Evolutionary conservation across 2,797 vertebrate species (phyloP), one percentile per base, ranked within the genome.

Genomic region (Stomatorhinus walkeri): DNA sequence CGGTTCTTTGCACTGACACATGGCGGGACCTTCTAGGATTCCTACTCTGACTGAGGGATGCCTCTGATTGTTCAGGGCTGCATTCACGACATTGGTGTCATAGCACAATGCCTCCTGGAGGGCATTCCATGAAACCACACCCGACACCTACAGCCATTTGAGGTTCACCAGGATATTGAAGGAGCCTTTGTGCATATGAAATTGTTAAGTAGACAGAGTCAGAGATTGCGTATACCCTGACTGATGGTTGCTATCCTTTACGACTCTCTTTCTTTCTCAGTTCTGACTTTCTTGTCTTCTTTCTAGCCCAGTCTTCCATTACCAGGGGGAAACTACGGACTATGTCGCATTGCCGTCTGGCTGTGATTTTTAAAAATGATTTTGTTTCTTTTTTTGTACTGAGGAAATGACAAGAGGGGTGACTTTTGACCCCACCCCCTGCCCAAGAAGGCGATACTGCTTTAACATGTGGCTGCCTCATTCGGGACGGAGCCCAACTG

Each of bases 391-490:
- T 81, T 92, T 89, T 46, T 76, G 40, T 89, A 87, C 90, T 93
- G 93, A 96, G 96, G 96, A 97, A 97, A 97, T 94, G 94, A 95
- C 96, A 96, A 95, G 93, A 95, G 93, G 93, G 90, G 93, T 95
- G 95, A 95, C 95, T 94, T 91, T 88, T 93, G 93, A 96, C 95
- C 95, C 91, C 90, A 22, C 0, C 0, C 68, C 93, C 83, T 94
- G 24, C 90, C 9, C 52, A 93, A 93, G 94, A 95, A 93, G 94
- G 93, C 90, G 90, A 93, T 92, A 92, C 90, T 88, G 92, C 94
- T 92, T 93, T 94, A 97, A 96, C 97, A 98, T 97, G 95, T 97
- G 97, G 96, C 95, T 89, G 12, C 92, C 95, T 96, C 95, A 93
- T 96, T 95, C 94, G 93, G 93, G 90, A 93, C 91, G 87, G 91